Evolutionary conservation across 2,888 invertebrate genomes (phyloP), one percentile per base, ranked within the genome.

Genomic region (Griposia aprilina): DNA sequence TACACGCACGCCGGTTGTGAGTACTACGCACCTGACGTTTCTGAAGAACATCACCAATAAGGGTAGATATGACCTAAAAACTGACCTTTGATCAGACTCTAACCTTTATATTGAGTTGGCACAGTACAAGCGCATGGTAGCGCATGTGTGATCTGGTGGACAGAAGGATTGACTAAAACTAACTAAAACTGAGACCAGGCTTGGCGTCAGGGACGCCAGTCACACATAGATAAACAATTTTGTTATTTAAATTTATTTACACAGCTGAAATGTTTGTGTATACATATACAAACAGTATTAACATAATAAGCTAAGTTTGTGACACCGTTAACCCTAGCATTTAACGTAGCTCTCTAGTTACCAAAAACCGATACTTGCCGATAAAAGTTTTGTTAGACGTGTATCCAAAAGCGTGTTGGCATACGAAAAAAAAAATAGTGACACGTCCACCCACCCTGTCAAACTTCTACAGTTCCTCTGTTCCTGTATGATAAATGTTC

Each of bases 401-500:
- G 88, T 88, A 89, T 90, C 88, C 88, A 80, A 90, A 87, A 76
- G 72, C 3, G 69, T 52, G 70, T 79, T 81, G 82, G 83, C 82
- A 87, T 87, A 82, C 74, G 83, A 91, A 93, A 94, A 94, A 93
- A 93, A 92, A 84, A 86, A 90, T 91, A 92, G 95, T 95, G 95
- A 95, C 95, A 95, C 95, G 95, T 95, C 95, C 95, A 94, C 94
- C 93, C 93, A 93, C 92, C 93, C 93, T 95, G 95, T 95, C 94
- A 95, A 95, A 93, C 91, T 93, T 93, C 92, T 90, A 93, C 89
- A 90, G 92, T 92, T 93, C 91, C 90, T 88, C 88, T 88, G 88
- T 89, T 91, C 92, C 90, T 93, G 92, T 92, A 89, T 92, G 91
- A 92, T 86, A 92, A 91, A 91, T 93, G 93, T 96, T 94, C 94